A percentile compares a stretch with the other conserved stretches of the same genome.
Evolutionary conservation across 1,140 invertebrate genomes (phyloP).

Genomic region (Penaeus vannamei): DNA sequence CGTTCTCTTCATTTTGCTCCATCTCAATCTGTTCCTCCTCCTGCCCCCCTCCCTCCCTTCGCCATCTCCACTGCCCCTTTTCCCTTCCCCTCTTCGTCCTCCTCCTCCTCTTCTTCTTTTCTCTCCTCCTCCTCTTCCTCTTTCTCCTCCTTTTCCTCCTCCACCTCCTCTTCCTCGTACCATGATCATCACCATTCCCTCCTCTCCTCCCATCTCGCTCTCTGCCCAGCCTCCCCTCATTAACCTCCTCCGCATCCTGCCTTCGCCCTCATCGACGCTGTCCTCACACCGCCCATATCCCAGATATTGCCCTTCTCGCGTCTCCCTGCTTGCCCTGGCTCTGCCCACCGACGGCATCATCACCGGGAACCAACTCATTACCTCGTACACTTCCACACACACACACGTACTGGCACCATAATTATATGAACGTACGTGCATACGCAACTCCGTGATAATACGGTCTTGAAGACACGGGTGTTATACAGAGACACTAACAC

Average conservation of each 20-base stretch:
- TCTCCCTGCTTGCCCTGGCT: neutral
- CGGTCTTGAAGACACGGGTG: no score
- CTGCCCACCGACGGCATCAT: neutral
- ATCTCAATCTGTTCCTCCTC: neutral
- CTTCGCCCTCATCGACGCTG: neutral
- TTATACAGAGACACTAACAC: no score
- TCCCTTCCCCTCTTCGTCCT: neutral
- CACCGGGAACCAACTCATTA: neutral
- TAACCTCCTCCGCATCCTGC: conserved; percentile 13
- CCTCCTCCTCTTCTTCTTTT: neutral
- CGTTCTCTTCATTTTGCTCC: neutral
- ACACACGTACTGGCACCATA: no score
- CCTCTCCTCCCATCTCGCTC: neutral
- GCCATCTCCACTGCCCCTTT: neutral
- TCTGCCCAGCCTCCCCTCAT: neutral
- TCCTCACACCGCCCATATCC: no score
- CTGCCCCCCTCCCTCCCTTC: neutral
- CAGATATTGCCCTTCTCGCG: no score
- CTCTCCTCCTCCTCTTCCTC: neutral
- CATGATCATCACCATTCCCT: neutral
- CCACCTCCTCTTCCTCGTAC: neutral
- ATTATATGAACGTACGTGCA: no score
- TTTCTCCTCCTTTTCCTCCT: neutral
- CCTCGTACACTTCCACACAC: no score
- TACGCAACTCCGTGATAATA: no score